phyloP scores from a whole-genome alignment of 1,140 invertebrate genomes.

The Agrypnia vestita region DNA sequence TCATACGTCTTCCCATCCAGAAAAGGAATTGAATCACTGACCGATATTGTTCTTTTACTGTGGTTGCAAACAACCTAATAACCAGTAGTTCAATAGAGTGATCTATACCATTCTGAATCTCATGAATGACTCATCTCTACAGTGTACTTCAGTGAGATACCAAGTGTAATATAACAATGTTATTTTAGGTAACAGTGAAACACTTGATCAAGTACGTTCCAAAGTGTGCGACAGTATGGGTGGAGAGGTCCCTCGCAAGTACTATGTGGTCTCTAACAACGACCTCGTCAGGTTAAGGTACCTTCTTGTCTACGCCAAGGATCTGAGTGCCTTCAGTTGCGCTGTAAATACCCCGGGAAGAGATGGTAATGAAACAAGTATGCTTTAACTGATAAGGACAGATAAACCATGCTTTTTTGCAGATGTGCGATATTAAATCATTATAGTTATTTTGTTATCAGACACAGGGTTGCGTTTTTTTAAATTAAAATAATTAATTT shows the following conservation, averaged over 20 bases:
- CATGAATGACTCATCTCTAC: background rate
- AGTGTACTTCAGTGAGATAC: background rate
- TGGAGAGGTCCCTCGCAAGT: constrained; percentile 79
- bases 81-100: too few relatives aligned
- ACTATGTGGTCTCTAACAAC: constrained; percentile 84
- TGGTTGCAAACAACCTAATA: too few relatives aligned
- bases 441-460: too few relatives aligned
- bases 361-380: background rate
- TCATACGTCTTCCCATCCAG: too few relatives aligned
- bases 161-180: background rate
- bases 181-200: background rate
- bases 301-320: constrained; percentile 82
- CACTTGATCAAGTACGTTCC: background rate
- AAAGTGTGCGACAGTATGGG: constrained; percentile 63
- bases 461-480: too few relatives aligned
- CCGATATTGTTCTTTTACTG: too few relatives aligned
- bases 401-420: too few relatives aligned
- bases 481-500: too few relatives aligned
- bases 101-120: too few relatives aligned
- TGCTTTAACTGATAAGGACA: too few relatives aligned
- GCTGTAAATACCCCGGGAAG: background rate
- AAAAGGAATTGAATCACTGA: too few relatives aligned
- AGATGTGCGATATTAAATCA: too few relatives aligned
- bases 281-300: constrained; percentile 85
- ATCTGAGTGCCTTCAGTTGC: constrained; percentile 52